These are phyloP conservation scores for Melanotaenia parkinsoni DNA, from an alignment of 2,797 vertebrate genomes.

Conservation along the genomic window DNA sequence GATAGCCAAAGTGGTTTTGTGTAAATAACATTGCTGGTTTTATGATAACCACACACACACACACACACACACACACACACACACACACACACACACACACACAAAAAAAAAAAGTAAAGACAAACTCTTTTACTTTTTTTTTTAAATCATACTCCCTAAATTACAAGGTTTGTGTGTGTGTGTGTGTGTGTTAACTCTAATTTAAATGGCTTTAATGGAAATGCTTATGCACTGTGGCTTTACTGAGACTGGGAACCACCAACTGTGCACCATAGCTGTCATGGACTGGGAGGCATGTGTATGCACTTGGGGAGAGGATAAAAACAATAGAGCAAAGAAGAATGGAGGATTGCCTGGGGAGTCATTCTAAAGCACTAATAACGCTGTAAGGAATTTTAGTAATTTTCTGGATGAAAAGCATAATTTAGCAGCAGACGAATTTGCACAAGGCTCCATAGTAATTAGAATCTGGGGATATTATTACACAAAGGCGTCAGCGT, in stretches of 20 bases:
- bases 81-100: too few species aligned
- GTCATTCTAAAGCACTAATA: conserved; percentile 52
- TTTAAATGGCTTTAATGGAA: conserved; percentile 48
- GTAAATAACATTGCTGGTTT: neutral
- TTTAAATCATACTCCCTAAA: neutral
- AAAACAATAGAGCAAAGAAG: conserved; percentile 55
- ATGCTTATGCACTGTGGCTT: conserved; percentile 32
- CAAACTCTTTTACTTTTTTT: neutral
- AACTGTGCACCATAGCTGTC: conserved; percentile 45
- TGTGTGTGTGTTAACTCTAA: conserved; percentile 9
- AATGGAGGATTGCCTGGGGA: conserved; percentile 38
- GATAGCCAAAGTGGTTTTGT: too few species aligned
- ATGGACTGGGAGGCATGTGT: conserved; percentile 32
- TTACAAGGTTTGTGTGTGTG: neutral
- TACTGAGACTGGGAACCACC: conserved; percentile 56
- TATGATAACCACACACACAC: neutral
- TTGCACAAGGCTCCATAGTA: conserved; percentile 57
- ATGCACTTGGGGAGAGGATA: conserved; percentile 25
- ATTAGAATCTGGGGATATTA: conserved; percentile 70
- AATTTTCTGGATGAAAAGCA: conserved; percentile 79
- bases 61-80: too few species aligned
- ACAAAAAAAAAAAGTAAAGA: neutral
- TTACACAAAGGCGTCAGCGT: conserved; percentile 51
- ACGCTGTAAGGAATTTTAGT: conserved; percentile 58
- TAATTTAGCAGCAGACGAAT: conserved; percentile 70